phyloP scores from a whole-genome alignment of 2,797 vertebrate genomes.

The Potorous gilbertii region DNA sequence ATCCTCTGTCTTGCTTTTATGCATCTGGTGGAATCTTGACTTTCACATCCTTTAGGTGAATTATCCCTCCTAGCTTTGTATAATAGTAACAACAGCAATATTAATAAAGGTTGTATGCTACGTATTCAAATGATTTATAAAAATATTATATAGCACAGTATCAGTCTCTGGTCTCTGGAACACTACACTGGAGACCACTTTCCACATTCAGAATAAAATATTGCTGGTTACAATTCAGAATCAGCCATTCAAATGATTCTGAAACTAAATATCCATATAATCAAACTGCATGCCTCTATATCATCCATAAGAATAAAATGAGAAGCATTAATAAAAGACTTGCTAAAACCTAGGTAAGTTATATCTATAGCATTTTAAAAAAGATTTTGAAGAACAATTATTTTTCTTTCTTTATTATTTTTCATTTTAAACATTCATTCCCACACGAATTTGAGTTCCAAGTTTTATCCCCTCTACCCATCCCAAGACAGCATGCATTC shows the following conservation, averaged over 20 bases:
- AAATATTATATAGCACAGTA: not conserved
- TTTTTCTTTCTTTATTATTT: too few species aligned
- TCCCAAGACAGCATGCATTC: too few species aligned
- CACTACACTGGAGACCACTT: not conserved
- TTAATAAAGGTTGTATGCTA: not conserved
- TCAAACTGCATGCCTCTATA: not conserved
- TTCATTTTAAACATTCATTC: too few species aligned
- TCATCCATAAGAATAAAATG: not conserved
- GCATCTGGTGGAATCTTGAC: not conserved
- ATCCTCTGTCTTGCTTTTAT: not conserved
- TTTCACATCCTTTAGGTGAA: not conserved
- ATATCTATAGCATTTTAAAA: not conserved
- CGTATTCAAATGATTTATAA: not conserved
- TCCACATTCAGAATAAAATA: not conserved
- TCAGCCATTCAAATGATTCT: not conserved
- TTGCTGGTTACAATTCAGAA: not conserved
- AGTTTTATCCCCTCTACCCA: too few species aligned
- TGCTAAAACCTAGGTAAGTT: not conserved
- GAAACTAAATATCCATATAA: not conserved
- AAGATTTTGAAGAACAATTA: too few species aligned
- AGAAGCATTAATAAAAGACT: not conserved
- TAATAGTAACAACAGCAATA: not conserved
- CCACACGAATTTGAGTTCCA: too few species aligned
- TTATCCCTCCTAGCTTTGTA: not conserved
- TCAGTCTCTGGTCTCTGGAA: not conserved